Evolutionary conservation across 37 sponge, comb jelly and placozoan genomes (phyloP).

Genomic region (Cladorhizidae sp.): DNA sequence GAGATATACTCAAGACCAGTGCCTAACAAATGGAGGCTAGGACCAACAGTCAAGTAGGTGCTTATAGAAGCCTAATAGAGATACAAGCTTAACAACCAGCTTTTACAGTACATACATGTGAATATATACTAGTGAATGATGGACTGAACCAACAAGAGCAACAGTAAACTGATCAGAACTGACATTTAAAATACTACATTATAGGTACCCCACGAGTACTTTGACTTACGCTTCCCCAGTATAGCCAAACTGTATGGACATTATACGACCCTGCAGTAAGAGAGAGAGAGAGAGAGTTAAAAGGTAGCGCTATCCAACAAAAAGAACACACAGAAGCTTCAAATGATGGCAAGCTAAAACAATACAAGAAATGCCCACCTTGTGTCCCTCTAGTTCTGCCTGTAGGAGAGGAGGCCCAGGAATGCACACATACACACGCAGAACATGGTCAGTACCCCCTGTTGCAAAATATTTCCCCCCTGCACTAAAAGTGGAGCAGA

Average conservation of each 20-base stretch:
- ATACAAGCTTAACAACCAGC: not conserved
- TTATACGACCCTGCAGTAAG: conserved; percentile 38
- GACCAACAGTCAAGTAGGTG: no score
- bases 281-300: not conserved
- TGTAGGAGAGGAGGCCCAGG: conserved; percentile 45
- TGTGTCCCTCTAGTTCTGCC: conserved; percentile 73
- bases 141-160: no score
- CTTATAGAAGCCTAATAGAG: no score
- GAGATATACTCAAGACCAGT: no score
- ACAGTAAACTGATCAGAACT: no score
- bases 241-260: conserved; percentile 63
- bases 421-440: conserved; percentile 66
- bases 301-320: no score
- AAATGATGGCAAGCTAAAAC: no score
- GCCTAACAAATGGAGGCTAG: no score
- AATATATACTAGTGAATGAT: no score
- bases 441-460: conserved; percentile 72
- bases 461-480: conserved; percentile 83
- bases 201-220: no score
- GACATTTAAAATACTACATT: no score
- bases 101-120: not conserved
- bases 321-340: not conserved
- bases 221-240: conserved; percentile 26
- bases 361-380: no score
- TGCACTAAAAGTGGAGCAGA: conserved; percentile 82